Conservation (phyloP, 2,113 vertebrate genomes). For the Erpornis zantholeuca region DNA sequence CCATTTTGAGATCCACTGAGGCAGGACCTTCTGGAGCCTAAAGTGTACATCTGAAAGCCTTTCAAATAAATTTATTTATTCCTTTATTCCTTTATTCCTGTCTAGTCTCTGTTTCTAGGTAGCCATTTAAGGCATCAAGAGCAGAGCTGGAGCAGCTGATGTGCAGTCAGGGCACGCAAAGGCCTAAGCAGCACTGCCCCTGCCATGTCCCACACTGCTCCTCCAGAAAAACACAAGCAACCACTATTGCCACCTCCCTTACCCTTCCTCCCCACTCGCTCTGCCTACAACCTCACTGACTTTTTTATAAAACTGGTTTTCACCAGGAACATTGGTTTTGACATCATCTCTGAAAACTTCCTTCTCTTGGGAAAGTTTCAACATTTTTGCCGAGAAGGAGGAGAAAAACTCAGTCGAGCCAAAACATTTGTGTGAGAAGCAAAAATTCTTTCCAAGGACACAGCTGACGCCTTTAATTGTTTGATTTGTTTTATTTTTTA, state of each 20-base stretch:
- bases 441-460: not conserved
- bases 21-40: too few relatives aligned
- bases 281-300: not conserved
- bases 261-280: rapidly evolving
- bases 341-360: not conserved
- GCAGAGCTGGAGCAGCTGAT: not conserved
- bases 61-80: too few relatives aligned
- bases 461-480: not conserved
- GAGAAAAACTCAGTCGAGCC: not conserved
- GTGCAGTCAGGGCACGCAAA: rapidly evolving
- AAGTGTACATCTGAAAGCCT: too few relatives aligned
- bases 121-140: too few relatives aligned
- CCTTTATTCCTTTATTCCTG: too few relatives aligned
- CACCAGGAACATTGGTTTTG: not conserved
- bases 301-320: not conserved
- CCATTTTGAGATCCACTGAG: too few relatives aligned
- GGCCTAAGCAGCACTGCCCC: not conserved
- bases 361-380: not conserved
- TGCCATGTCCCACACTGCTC: not conserved
- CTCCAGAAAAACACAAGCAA: not conserved
- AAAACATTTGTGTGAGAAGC: not conserved
- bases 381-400: not conserved
- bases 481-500: not conserved
- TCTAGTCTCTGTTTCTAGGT: too few relatives aligned
- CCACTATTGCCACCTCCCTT: not conserved